Percentiles rank a stretch among this genome's conserved stretches.
phyloP scores from a whole-genome alignment of 1,140 invertebrate genomes.

The Caerostris extrusa region DNA sequence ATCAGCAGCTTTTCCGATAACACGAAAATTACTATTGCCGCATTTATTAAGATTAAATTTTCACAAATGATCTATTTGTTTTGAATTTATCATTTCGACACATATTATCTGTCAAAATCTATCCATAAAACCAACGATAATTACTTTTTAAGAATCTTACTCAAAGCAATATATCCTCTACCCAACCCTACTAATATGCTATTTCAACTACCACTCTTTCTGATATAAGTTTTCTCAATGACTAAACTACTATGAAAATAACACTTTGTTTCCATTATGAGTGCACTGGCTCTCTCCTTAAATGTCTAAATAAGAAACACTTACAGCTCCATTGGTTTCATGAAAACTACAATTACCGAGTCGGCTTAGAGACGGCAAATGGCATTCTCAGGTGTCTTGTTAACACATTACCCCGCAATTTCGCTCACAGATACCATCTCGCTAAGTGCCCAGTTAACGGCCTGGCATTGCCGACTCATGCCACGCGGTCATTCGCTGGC shows the following conservation, averaged over 20 bases:
- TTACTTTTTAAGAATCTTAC: too few species aligned
- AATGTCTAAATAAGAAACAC: slow-evolving; percentile 51
- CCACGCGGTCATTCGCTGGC: neutral
- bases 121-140: too few species aligned
- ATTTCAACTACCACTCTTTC: too few species aligned
- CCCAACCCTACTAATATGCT: too few species aligned
- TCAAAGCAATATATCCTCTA: too few species aligned
- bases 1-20: too few species aligned
- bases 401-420: slow-evolving; percentile 51
- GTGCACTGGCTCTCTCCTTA: neutral
- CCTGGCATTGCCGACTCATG: neutral
- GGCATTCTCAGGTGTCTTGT: slow-evolving; percentile 24
- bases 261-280: slow-evolving; percentile 7
- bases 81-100: too few species aligned
- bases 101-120: too few species aligned
- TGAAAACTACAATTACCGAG: slow-evolving; percentile 46
- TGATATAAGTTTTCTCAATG: neutral
- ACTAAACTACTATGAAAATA: neutral
- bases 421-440: slow-evolving; percentile 22
- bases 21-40: too few species aligned
- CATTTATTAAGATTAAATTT: too few species aligned
- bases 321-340: slow-evolving; percentile 5
- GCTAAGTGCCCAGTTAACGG: slow-evolving; percentile 40
- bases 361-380: slow-evolving; percentile 4
- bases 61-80: too few species aligned